Percentiles rank a stretch among this genome's conserved stretches.
Conservation (phyloP, 2,888 invertebrate species). For the Nemotelus nigrinus region DNA sequence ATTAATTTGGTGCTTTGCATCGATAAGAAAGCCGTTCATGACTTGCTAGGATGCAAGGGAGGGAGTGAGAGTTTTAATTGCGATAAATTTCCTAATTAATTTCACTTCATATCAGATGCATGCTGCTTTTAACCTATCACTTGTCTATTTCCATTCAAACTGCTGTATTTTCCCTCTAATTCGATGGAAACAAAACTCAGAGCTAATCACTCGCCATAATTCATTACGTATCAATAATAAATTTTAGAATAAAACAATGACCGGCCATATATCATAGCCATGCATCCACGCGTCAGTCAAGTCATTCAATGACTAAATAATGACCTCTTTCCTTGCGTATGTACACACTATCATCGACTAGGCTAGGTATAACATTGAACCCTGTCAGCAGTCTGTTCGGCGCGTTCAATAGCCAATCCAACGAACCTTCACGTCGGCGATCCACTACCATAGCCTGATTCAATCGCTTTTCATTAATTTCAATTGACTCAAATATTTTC, state of each 20-base stretch:
- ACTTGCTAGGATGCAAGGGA: too few relatives aligned
- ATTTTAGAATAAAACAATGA: slow-evolving; percentile 17
- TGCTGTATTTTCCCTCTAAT: too few relatives aligned
- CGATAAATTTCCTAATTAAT: too few relatives aligned
- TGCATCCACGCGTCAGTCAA: slow-evolving; percentile 27
- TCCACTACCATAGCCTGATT: slow-evolving; percentile 1
- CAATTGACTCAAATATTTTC: slow-evolving; percentile 43
- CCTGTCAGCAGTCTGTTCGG: not conserved
- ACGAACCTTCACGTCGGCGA: too few relatives aligned
- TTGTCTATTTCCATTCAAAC: too few relatives aligned
- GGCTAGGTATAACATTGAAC: not conserved
- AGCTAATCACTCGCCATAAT: slow-evolving; percentile 16
- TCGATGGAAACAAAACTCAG: not conserved
- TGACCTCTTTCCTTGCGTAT: slow-evolving; percentile 11
- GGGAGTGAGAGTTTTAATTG: too few relatives aligned
- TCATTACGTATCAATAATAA: slow-evolving; percentile 27
- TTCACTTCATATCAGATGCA: too few relatives aligned
- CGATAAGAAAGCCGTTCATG: too few relatives aligned
- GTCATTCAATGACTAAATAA: slow-evolving; percentile 21
- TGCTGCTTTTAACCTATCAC: too few relatives aligned
- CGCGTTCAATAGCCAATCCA: not conserved
- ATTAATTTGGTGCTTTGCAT: slow-evolving; percentile 1
- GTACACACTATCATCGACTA: too few relatives aligned
- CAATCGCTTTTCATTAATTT: slow-evolving; percentile 41
- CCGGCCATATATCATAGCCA: slow-evolving; percentile 13